These are phyloP conservation scores for Oikopleura dioica DNA, from an alignment of 23 tunicate genomes.

Conservation along the genomic window DNA sequence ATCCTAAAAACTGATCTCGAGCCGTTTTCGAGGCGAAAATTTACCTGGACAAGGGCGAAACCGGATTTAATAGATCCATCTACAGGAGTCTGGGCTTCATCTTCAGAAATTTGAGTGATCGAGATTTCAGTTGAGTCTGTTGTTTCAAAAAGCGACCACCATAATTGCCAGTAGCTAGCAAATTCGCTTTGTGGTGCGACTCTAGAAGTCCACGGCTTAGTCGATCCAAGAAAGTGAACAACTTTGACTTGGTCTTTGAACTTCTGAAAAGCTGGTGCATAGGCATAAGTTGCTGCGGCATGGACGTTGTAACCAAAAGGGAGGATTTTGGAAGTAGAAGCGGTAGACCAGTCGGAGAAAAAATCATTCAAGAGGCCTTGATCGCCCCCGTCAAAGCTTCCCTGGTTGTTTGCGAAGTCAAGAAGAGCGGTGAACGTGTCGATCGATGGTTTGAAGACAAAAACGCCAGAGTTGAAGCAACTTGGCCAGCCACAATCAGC, in stretches of 20 bases:
- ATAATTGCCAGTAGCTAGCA: not conserved
- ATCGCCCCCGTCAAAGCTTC: slow-evolving; percentile 98
- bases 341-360: slow-evolving; percentile 47
- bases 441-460: slow-evolving; percentile 70
- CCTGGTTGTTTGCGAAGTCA: slow-evolving; percentile 28
- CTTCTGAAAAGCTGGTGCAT: slow-evolving; percentile 60
- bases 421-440: slow-evolving; percentile 33
- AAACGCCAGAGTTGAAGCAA: slow-evolving; percentile 78
- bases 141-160: too few relatives aligned
- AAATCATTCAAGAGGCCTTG: slow-evolving; percentile 77
- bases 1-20: too few relatives aligned
- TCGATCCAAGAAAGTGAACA: not conserved
- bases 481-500: slow-evolving; percentile 96
- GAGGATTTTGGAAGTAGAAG: slow-evolving; percentile 26
- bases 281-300: slow-evolving; percentile 55
- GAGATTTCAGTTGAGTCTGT: too few relatives aligned
- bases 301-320: slow-evolving; percentile 86
- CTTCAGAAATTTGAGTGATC: too few relatives aligned
- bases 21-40: too few relatives aligned
- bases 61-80: too few relatives aligned
- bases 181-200: not conserved
- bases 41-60: too few relatives aligned
- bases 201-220: not conserved
- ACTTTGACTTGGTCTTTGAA: not conserved
- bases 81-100: too few relatives aligned